These are phyloP conservation scores for Cepaea nemoralis DNA, from an alignment of 1,140 invertebrate species.

Conservation along the genomic window DNA sequence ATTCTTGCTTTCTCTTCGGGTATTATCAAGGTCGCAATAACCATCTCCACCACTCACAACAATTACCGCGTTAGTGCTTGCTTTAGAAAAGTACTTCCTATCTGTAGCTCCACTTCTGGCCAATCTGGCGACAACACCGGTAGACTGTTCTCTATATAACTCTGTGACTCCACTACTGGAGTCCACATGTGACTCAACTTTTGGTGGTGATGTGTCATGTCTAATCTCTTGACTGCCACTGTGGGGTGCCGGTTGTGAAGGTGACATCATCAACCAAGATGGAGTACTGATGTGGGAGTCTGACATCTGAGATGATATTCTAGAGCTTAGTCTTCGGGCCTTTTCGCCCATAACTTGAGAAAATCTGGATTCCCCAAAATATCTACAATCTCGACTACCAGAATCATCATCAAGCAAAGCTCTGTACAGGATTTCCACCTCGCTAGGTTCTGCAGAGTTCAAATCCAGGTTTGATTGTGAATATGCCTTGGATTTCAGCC, in stretches of 20 bases:
- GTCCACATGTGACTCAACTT: too few relatives aligned
- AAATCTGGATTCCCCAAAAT: too few relatives aligned
- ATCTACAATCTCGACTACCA: not conserved
- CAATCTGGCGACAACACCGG: not conserved
- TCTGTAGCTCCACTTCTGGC: not conserved
- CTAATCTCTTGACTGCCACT: too few relatives aligned
- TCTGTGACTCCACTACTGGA: not conserved
- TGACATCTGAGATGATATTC: not conserved
- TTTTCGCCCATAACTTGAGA: not conserved
- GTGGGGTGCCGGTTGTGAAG: too few relatives aligned
- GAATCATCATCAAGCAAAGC: not conserved
- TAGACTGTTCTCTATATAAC: not conserved
- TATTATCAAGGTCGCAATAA: slow-evolving; percentile 58
- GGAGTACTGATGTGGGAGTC: too few relatives aligned
- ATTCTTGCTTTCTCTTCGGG: slow-evolving; percentile 32
- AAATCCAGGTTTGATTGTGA: not conserved
- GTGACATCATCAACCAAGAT: too few relatives aligned
- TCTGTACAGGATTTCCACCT: slow-evolving; percentile 12
- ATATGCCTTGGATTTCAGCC: not conserved
- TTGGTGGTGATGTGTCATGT: too few relatives aligned
- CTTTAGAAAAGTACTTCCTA: not conserved
- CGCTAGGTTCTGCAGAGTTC: not conserved
- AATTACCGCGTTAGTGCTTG: slow-evolving; percentile 60
- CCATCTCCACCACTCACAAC: slow-evolving; percentile 67
- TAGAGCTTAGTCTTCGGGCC: not conserved